A percentile compares a stretch with the other conserved stretches of the same genome.
phyloP scores from a whole-genome alignment of 2,888 invertebrate genomes.

The Phengaris alcon region DNA sequence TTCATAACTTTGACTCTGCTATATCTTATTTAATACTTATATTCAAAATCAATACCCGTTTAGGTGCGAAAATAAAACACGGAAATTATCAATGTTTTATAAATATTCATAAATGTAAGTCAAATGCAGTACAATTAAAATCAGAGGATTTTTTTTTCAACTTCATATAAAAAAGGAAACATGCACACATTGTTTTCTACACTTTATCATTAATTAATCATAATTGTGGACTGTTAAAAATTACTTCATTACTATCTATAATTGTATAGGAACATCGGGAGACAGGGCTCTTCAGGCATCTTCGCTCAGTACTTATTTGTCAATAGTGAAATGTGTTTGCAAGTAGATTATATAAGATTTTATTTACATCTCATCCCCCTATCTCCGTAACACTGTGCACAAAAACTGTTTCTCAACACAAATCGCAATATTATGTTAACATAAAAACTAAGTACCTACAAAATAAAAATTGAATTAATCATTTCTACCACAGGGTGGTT shows the following conservation, averaged over 20 bases:
- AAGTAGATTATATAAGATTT: slow-evolving; percentile 26
- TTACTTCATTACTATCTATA: slow-evolving; percentile 57
- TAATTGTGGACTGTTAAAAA: slow-evolving; percentile 57
- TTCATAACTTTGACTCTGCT: too few species aligned
- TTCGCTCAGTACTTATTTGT: slow-evolving; percentile 22
- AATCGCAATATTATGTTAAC: neutral
- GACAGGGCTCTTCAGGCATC: slow-evolving; percentile 47
- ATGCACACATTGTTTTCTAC: slow-evolving; percentile 76
- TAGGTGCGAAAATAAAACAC: slow-evolving; percentile 57
- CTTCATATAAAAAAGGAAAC: slow-evolving; percentile 77
- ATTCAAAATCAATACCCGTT: neutral
- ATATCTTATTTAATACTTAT: too few species aligned
- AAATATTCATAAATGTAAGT: slow-evolving; percentile 79
- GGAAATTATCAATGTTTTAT: slow-evolving; percentile 74
- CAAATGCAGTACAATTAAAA: slow-evolving; percentile 78
- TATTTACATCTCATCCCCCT: slow-evolving; percentile 24
- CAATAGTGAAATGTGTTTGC: slow-evolving; percentile 31
- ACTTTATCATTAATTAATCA: slow-evolving; percentile 69
- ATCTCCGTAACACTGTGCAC: slow-evolving; percentile 23
- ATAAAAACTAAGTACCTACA: neutral
- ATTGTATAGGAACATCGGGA: slow-evolving; percentile 61
- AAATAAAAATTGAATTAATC: slow-evolving; percentile 23
- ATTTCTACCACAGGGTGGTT: slow-evolving; percentile 1
- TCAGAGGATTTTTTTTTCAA: slow-evolving; percentile 75
- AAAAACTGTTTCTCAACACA: slow-evolving; percentile 25